Conservation (phyloP, 2,113 vertebrate genomes). For the Calypte anna region DNA sequence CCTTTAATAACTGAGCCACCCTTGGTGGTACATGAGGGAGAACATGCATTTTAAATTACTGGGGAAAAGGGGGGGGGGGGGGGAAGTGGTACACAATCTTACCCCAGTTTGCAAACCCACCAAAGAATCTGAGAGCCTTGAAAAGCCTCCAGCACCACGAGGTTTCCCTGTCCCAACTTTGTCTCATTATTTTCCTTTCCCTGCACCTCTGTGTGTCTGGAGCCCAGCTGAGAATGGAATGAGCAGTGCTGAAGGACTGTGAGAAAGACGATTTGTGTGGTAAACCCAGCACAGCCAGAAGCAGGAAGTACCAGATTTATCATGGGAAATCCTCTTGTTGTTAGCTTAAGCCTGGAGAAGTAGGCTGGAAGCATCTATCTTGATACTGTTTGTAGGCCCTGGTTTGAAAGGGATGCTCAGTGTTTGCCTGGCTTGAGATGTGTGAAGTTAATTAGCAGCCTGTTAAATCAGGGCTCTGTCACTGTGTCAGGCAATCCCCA, state of each 20-base stretch:
- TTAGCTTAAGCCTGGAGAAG: neutral
- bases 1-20: constrained; percentile 52
- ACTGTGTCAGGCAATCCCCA: neutral
- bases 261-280: constrained; percentile 67
- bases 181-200: constrained; percentile 56
- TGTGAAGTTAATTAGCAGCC: constrained; percentile 50
- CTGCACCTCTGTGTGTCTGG: constrained; percentile 65
- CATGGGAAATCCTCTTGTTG: constrained; percentile 70
- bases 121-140: constrained; percentile 53
- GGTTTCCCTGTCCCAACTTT: constrained; percentile 54
- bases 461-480: constrained; percentile 34
- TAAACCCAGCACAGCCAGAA: constrained; percentile 70
- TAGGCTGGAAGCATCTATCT: constrained; percentile 9
- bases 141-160: constrained; percentile 55
- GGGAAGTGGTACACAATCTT: constrained; percentile 42
- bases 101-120: constrained; percentile 64
- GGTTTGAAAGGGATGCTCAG: constrained; percentile 13
- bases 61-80: neutral
- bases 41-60: constrained; percentile 66
- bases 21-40: constrained; percentile 35
- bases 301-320: constrained; percentile 71
- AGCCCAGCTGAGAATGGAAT: constrained; percentile 69
- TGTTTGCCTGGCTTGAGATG: neutral
- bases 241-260: constrained; percentile 55
- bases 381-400: neutral